Evolutionary conservation across 2,888 invertebrate genomes (phyloP), one percentile per base, ranked within the genome.

Genomic region (Gortyna flavago): DNA sequence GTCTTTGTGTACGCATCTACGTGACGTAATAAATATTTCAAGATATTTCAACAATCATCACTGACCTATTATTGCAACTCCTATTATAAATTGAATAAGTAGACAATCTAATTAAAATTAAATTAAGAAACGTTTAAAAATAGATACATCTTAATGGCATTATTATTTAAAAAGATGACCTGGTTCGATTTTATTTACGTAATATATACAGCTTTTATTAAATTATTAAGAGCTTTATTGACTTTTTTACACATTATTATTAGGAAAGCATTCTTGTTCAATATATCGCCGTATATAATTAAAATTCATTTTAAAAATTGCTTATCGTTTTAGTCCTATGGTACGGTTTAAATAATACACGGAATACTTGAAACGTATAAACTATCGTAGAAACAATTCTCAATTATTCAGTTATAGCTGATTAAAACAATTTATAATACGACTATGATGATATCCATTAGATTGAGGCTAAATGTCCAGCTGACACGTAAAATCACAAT

Each of bases 401-500:
- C 38, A 64, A 57, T 5, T 18, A n/a, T 7, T 35, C 54, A 21
- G 25, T 41, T 35, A n/a, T 35, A 68, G 35, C 65, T 75, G 64
- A 75, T 61, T 57, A 69, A 59, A 32, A 59, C 21, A 66, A 70
- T 75, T 35, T 57, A 66, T 71, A 38, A 4, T 38, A 54, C 41
- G 57, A 35, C 35, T 64, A 18, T 11, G 51, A 61, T 29, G 64
- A 69, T 70, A 75, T 75, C 59, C 65, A 77, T 70, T 32, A 61
- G 64, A 59, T 59, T 76, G 41, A 62, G 64, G 25, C 69, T 67
- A 72, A 84, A 77, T 54, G 61, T 68, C 64, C 57, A 77, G 32
- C 62, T 75, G 75, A 76, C 84, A 88, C 77, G 83, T 78, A 80
- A 89, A 85, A 87, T 86, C 57, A 87, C 83, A 83, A 86, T 85